Percentiles rank a stretch among this genome's conserved stretches.
Conservation (phyloP, 2,888 invertebrate genomes). For the Periphyllus acericola region DNA sequence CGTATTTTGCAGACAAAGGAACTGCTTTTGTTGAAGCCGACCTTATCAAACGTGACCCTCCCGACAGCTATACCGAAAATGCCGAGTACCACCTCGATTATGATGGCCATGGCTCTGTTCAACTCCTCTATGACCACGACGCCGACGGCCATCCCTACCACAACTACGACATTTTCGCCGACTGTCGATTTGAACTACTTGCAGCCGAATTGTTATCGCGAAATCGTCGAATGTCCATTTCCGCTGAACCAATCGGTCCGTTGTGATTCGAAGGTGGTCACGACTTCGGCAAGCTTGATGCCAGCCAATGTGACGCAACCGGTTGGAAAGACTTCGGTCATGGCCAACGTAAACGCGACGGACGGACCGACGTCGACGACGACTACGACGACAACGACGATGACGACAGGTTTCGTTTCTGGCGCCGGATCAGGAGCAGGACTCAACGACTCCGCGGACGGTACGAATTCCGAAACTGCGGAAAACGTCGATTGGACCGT, state of each 20-base stretch:
- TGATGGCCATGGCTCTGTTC: background rate
- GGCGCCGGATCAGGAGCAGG: too few species aligned
- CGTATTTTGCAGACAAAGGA: slow-evolving; percentile 66
- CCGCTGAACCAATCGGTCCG: background rate
- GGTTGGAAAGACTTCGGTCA: background rate
- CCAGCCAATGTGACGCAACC: too few species aligned
- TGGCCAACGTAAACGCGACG: background rate
- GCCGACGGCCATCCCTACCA: background rate
- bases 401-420: background rate
- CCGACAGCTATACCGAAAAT: slow-evolving; percentile 63
- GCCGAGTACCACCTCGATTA: slow-evolving; percentile 47
- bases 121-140: slow-evolving; percentile 14
- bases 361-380: background rate
- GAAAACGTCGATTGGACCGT: background rate
- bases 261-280: too few species aligned
- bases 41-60: slow-evolving; percentile 65
- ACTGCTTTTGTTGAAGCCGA: slow-evolving; percentile 71
- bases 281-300: too few species aligned
- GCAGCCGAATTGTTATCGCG: background rate
- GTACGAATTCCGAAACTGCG: background rate
- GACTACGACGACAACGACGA: background rate
- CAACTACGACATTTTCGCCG: background rate
- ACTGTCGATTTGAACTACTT: background rate
- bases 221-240: slow-evolving; percentile 17
- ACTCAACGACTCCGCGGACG: background rate